Base-by-base conservation (phyloP, 2,888 invertebrate genomes). In the Mycogona germanica region DNA sequence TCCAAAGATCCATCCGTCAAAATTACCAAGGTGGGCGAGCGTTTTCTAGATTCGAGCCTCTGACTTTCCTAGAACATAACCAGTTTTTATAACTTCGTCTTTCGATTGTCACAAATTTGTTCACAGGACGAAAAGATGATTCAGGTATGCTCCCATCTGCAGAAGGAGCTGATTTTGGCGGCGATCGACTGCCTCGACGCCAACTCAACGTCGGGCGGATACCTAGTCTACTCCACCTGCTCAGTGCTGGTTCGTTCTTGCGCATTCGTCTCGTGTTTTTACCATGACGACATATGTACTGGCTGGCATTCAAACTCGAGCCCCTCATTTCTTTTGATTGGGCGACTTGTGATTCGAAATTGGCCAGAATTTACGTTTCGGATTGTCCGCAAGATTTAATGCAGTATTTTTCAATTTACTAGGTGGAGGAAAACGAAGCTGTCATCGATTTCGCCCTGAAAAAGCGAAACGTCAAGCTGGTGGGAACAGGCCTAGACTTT, bases 1-100 rank as follows among this genome's bases (percentile, higher is more conserved):
- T 84, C 95, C 26, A 99, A 98, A 73, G 98, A 99, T 74, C 88
- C 87, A 1, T 85, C 87, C 64, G 97, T 97, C 0, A 99, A 99
- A 74, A 85, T 84, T 0, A 84, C 79, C 58, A 93, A 93, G 71
- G 66, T 66, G 52, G 51, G 59, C 45, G 25, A 42, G 42, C 17
- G 3, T n/a, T n/a, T 47, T 47, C 19, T 21, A 14, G 5, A n/a
- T 2, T 42, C 7, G 12, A 38, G 17, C 14, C 14, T 44, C 26
- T 12, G 21, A 25, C 21, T 42, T 42, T 1, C 26, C 23, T 40
- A 19, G 17, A 17, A 44, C 7, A 5, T n/a, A 44, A 17, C n/a
- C n/a, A 2, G 3, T 19, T 23, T 44, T 3, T 14, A 9, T n/a
- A 1, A n/a, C 19, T 14, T n/a, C 21, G 17, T 30, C 4, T 14